Evolutionary conservation across 2,113 vertebrate species (phyloP), one percentile per base, ranked within the genome.

Genomic region (Progne subis): DNA sequence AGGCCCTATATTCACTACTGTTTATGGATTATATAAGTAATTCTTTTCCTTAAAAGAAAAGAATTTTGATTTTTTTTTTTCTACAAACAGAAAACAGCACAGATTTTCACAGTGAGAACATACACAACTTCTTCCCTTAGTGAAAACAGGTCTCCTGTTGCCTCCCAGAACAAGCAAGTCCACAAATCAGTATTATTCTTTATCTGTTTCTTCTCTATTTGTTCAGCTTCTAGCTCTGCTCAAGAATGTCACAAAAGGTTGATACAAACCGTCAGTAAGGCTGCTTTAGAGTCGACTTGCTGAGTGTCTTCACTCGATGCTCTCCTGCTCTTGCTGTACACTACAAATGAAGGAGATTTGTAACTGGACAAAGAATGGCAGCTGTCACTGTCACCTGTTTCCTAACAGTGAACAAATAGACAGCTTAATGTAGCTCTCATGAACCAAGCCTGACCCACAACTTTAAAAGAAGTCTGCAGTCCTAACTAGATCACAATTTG

Each of bases 261-360:
- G 75, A 57, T 91, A 98, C 98, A 97, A 95, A 99, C 99, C 98
- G 98, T 96, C 47, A 99, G 84, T 70, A 98, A 96, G 37, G 98
- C 97, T 85, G 98, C 96, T 94, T 98, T 98, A 41, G 98, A 98
- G 94, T 99, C 98, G 18, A 98, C 98, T 16, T 98, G 98, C 37
- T 97, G 98, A 77, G 98, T 80, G 53, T 99, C 99, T 93, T 99
- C 99, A 68, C 97, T 96, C 2, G 98, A 97, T 92, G 92, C 98
- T 92, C 97, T 98, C 90, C 98, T 96, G 79, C 96, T 98, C 93
- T 97, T 98, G 75, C 86, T 98, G 90, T 98, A 97, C 65, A 96
- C 99, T 99, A 70, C 12, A 65, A 96, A 80, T 15, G 19, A 94
- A 83, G 82, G 14, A 88, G 71, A 94, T 74, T 76, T 5, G 13